A percentile compares a stretch with the other conserved stretches of the same genome.
These are phyloP conservation scores for Silurus lanzhouensis DNA, from an alignment of 2,797 vertebrate genomes.

Conservation along the genomic window DNA sequence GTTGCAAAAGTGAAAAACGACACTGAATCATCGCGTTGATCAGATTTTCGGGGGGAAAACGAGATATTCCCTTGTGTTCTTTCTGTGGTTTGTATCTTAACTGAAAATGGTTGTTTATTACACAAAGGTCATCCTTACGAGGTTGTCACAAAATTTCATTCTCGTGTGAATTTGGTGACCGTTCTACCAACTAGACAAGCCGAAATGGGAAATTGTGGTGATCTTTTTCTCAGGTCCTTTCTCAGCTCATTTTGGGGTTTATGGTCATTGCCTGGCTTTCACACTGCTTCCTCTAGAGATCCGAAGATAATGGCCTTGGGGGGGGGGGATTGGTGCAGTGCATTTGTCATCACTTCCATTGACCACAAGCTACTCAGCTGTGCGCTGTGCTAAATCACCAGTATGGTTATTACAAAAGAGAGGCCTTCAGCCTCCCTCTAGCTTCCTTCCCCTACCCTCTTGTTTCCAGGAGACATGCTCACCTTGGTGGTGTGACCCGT, in stretches of 20 bases:
- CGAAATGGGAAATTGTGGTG: conserved; percentile 7
- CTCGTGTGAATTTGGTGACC: not conserved
- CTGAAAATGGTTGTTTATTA: not conserved
- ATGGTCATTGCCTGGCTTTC: conserved; percentile 33
- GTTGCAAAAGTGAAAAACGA: too few relatives aligned
- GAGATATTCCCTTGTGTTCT: too few relatives aligned
- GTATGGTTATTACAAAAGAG: conserved; percentile 52
- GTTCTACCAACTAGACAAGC: not conserved
- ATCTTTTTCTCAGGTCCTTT: conserved; percentile 2
- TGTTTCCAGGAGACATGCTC: conserved; percentile 40
- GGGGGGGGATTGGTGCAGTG: not conserved
- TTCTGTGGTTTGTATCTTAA: not conserved
- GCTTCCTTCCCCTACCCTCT: conserved; percentile 15
- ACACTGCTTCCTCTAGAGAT: not conserved
- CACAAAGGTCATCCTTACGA: not conserved
- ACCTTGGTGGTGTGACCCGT: conserved; percentile 48
- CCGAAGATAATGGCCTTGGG: not conserved
- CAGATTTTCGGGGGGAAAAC: not conserved
- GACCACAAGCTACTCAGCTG: conserved; percentile 47
- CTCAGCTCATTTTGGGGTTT: conserved; percentile 25
- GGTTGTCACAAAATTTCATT: not conserved
- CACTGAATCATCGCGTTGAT: not conserved
- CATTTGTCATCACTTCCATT: conserved; percentile 35
- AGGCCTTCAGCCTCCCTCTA: conserved; percentile 12
- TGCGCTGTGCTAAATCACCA: conserved; percentile 54